Evolutionary conservation across 2,888 invertebrate species (phyloP).

Genomic region (Agapostemon virescens): DNA sequence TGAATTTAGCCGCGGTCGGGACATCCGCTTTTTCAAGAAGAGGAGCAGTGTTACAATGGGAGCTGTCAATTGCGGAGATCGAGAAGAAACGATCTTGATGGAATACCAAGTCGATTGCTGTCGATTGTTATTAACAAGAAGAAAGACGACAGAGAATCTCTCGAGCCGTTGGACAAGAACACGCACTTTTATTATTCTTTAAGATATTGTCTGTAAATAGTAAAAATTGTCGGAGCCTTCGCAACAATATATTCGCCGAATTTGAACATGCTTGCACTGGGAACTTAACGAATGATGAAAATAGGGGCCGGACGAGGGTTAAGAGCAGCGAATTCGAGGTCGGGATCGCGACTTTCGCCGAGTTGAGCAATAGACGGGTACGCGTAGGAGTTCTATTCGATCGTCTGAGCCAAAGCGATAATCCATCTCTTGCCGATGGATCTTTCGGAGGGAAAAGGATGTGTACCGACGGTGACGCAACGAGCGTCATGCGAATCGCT

Average conservation of each 20-base stretch:
- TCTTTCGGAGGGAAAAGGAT: background rate
- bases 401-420: background rate
- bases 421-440: conserved; percentile 5
- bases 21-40: too few relatives aligned
- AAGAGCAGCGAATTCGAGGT: conserved; percentile 24
- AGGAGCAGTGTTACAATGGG: too few relatives aligned
- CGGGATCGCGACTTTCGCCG: background rate
- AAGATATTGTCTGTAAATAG: too few relatives aligned
- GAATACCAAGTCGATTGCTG: too few relatives aligned
- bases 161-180: too few relatives aligned
- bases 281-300: background rate
- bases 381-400: conserved; percentile 1
- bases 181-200: too few relatives aligned
- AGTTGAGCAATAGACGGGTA: conserved; percentile 18
- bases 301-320: background rate
- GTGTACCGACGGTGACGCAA: background rate
- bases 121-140: too few relatives aligned
- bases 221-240: too few relatives aligned
- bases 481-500: background rate
- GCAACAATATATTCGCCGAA: background rate
- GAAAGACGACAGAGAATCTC: too few relatives aligned
- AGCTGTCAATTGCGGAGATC: too few relatives aligned
- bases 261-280: background rate
- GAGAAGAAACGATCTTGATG: too few relatives aligned
- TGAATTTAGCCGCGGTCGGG: too few relatives aligned